Percentiles rank a stretch among this genome's conserved stretches.
phyloP scores from a whole-genome alignment of 2,888 invertebrate genomes.

The Tiliacea citrago region DNA sequence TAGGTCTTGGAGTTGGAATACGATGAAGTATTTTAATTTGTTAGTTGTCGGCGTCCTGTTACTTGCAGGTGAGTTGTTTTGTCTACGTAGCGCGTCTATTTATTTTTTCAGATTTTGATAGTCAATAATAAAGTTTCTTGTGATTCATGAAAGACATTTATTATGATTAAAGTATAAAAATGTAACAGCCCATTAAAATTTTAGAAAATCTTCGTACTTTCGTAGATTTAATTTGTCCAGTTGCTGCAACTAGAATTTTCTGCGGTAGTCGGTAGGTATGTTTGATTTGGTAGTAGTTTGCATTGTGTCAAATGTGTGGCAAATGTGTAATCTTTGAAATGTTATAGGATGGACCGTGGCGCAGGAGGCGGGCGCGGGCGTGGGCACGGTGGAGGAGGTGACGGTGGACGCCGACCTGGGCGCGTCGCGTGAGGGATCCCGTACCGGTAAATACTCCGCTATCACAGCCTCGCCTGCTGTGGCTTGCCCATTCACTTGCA shows the following conservation, averaged over 20 bases:
- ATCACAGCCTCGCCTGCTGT: no score
- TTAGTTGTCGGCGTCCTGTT: conserved; percentile 82
- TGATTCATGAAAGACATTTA: conserved; percentile 36
- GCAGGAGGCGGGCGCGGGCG: conserved; percentile 85
- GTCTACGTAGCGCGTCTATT: conserved; percentile 64
- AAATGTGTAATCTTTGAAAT: conserved; percentile 45
- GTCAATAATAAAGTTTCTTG: neutral
- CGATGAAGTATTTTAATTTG: conserved; percentile 85
- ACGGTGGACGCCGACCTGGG: conserved; percentile 95
- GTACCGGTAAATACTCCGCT: conserved; percentile 92
- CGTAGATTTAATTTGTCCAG: neutral
- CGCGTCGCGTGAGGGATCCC: conserved; percentile 96
- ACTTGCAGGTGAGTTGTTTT: conserved; percentile 82
- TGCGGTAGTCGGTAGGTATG: neutral
- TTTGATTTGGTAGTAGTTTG: neutral
- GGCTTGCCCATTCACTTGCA: neutral
- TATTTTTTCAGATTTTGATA: conserved; percentile 20
- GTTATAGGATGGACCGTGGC: conserved; percentile 85
- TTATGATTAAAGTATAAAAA: neutral
- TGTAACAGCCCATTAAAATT: neutral
- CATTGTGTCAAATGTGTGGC: conserved; percentile 7
- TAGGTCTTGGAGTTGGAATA: conserved; percentile 29
- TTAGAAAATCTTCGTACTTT: conserved; percentile 43
- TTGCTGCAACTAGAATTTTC: conserved; percentile 51
- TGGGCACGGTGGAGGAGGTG: conserved; percentile 86